A percentile compares a stretch with the other conserved stretches of the same genome.
These are phyloP conservation scores for Petaurus breviceps DNA, from an alignment of 2,113 vertebrate species.

Conservation along the genomic window DNA sequence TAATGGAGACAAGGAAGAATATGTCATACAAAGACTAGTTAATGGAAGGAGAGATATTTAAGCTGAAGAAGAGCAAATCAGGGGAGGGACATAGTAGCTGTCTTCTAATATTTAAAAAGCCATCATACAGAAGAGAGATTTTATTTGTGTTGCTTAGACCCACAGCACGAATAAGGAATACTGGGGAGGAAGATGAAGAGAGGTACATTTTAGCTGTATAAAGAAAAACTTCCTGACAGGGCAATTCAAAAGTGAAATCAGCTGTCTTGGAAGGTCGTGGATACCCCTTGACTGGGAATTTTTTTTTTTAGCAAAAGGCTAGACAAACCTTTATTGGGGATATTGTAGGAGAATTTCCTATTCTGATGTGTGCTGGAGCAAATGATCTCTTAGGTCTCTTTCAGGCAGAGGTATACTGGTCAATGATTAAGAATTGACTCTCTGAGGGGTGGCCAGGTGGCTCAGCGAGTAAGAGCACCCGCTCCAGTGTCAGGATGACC, in stretches of 20 bases:
- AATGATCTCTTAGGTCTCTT: not conserved
- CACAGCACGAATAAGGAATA: not conserved
- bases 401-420: not conserved
- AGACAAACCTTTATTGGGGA: not conserved
- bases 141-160: not conserved
- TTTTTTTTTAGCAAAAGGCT: not conserved
- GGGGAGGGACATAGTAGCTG: not conserved
- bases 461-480: no score
- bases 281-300: not conserved
- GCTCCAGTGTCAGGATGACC: no score
- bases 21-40: not conserved
- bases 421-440: not conserved
- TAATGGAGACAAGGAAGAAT: not conserved
- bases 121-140: not conserved
- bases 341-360: not conserved
- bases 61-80: not conserved
- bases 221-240: not conserved
- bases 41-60: not conserved
- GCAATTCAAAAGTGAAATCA: not conserved
- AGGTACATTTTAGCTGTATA: not conserved
- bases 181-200: not conserved
- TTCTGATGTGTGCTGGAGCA: not conserved
- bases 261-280: not conserved
- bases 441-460: fast-evolving
- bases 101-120: not conserved